Conservation (phyloP, 2,797 vertebrate species). For the Pseudochromis fuscus region DNA sequence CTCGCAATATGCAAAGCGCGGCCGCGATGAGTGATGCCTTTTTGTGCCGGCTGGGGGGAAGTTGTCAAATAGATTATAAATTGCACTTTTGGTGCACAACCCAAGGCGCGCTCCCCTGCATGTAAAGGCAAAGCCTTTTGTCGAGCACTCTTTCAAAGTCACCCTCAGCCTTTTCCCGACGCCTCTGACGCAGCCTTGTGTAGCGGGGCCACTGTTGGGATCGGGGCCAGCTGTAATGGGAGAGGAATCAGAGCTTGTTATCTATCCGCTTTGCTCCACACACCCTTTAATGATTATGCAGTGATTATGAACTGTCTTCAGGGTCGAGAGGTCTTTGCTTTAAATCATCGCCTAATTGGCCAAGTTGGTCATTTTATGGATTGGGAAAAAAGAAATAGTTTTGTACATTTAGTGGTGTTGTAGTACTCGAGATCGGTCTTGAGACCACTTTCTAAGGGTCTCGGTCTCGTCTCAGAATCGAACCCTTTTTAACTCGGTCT, state of each 20-base stretch:
- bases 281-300: conserved; percentile 54
- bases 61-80: conserved; percentile 83
- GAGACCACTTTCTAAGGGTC: no score
- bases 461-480: no score
- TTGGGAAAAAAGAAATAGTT: conserved; percentile 54
- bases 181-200: conserved; percentile 22
- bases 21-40: conserved; percentile 81
- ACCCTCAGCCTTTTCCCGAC: conserved; percentile 42
- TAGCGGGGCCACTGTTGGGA: conserved; percentile 26
- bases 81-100: conserved; percentile 73
- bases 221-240: conserved; percentile 31
- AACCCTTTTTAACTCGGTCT: no score
- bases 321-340: conserved; percentile 63
- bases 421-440: no score
- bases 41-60: conserved; percentile 59
- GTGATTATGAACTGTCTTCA: conserved; percentile 66
- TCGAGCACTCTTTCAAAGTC: conserved; percentile 74
- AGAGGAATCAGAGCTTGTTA: conserved; percentile 62
- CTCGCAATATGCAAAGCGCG: conserved; percentile 77
- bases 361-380: conserved; percentile 59
- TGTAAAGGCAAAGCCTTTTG: conserved; percentile 67
- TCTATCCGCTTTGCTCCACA: conserved; percentile 50
- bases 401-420: no score
- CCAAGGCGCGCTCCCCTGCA: conserved; percentile 59
- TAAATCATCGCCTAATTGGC: conserved; percentile 68